Percentiles rank a stretch among this genome's conserved stretches.
Conservation (phyloP, 2,797 vertebrate genomes). For the Cercopithecus diana region DNA sequence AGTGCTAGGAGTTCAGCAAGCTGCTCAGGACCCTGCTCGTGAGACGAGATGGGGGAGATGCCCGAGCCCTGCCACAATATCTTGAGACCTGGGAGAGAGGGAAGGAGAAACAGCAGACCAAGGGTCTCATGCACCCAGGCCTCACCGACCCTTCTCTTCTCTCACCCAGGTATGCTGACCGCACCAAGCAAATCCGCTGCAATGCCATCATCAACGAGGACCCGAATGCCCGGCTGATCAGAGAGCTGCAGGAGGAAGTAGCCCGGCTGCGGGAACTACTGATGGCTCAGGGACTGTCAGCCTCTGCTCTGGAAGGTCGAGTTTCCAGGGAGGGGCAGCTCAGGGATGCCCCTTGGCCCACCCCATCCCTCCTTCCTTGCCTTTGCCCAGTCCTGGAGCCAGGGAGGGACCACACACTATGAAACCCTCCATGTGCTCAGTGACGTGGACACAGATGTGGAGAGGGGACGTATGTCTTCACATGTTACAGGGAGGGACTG, state of each 20-base stretch:
- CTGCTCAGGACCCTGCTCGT: neutral
- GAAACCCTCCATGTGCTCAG: neutral
- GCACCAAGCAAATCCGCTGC: conserved; percentile 95
- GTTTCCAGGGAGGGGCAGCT: neutral
- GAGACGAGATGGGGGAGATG: neutral
- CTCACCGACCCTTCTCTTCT: neutral
- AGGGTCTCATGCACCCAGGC: neutral
- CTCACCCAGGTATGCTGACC: conserved; percentile 90
- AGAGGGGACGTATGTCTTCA: neutral
- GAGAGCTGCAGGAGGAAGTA: conserved; percentile 93
- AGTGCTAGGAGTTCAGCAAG: neutral
- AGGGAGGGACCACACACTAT: neutral
- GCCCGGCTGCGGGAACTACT: conserved; percentile 91
- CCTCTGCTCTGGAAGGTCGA: conserved; percentile 67
- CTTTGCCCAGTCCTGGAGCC: neutral
- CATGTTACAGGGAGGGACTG: neutral
- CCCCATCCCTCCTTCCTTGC: neutral
- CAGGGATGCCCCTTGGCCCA: neutral
- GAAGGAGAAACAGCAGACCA: neutral
- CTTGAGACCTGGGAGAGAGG: neutral
- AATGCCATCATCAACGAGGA: conserved; percentile 94
- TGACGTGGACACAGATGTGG: neutral
- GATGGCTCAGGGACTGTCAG: conserved; percentile 87
- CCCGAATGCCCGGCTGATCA: conserved; percentile 92
- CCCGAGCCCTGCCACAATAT: neutral